A percentile compares a stretch with the other conserved stretches of the same genome.
Evolutionary conservation across 1,140 invertebrate species (phyloP).

Genomic region (Zophobas atratus): DNA sequence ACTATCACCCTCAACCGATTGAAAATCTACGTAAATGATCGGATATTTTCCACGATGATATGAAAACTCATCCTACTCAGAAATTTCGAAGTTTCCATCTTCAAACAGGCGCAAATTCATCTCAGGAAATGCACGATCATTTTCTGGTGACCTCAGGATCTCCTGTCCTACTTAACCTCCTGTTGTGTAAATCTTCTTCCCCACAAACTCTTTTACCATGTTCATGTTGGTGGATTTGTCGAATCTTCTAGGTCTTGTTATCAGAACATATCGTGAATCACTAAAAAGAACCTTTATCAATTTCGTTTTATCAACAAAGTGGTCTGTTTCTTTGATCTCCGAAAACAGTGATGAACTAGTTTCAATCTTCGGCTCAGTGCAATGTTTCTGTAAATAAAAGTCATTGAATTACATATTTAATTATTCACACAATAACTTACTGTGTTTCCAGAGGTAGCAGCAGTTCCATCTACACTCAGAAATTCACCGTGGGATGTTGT

Average conservation of each 20-base stretch:
- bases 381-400: slow-evolving; percentile 19
- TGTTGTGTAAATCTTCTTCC: slow-evolving; percentile 21
- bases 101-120: slow-evolving; percentile 5
- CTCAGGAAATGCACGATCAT: slow-evolving; percentile 13
- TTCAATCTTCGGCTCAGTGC: neutral
- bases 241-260: slow-evolving; percentile 12
- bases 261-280: slow-evolving; percentile 14
- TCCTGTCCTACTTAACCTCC: slow-evolving; percentile 21
- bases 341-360: slow-evolving; percentile 6
- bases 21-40: slow-evolving; percentile 15
- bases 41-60: slow-evolving; percentile 15
- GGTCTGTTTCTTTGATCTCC: slow-evolving; percentile 3
- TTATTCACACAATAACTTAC: slow-evolving; percentile 13
- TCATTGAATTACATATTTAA: slow-evolving; percentile 15
- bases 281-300: slow-evolving; percentile 10
- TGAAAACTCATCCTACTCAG: slow-evolving; percentile 15
- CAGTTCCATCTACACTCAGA: slow-evolving; percentile 13
- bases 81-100: slow-evolving; percentile 18
- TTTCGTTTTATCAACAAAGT: slow-evolving; percentile 24
- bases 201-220: slow-evolving; percentile 23
- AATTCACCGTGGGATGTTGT: slow-evolving; percentile 1
- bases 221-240: slow-evolving; percentile 20
- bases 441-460: slow-evolving; percentile 14
- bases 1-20: slow-evolving; percentile 3
- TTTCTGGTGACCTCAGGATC: slow-evolving; percentile 18